Evolutionary conservation across 2,113 vertebrate species (phyloP).

Genomic region (Limnothrissa miodon): DNA sequence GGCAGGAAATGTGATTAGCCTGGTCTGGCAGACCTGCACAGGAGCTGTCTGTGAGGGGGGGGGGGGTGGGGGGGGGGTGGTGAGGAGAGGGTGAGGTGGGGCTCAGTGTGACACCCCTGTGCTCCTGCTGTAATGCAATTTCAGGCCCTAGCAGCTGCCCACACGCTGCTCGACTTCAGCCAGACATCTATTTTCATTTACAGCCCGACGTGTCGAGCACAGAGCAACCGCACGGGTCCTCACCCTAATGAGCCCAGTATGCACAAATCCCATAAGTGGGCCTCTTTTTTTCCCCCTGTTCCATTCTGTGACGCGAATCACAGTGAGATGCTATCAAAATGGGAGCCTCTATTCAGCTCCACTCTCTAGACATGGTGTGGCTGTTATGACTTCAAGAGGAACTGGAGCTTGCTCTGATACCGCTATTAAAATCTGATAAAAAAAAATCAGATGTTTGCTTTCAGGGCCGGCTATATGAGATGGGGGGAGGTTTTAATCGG

Average conservation of each 20-base stretch:
- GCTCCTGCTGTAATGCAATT: conserved; percentile 12
- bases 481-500: not conserved
- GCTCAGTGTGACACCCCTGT: not conserved
- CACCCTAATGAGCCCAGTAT: not conserved
- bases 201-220: not conserved
- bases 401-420: not conserved
- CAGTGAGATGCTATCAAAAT: not conserved
- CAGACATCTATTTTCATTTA: not conserved
- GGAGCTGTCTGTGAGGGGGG: not conserved
- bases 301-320: not conserved
- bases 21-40: not conserved
- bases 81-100: not conserved
- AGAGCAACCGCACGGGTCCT: not conserved
- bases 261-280: not conserved
- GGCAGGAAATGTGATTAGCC: not conserved
- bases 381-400: not conserved
- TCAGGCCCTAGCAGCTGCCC: not conserved
- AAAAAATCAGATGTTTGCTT: not conserved
- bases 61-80: not conserved
- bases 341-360: not conserved
- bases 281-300: not conserved
- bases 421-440: not conserved
- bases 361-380: not conserved
- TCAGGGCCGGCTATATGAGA: not conserved
- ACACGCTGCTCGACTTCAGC: not conserved